phyloP scores from a whole-genome alignment of 2,888 invertebrate genomes.

The Lasius platythorax region DNA sequence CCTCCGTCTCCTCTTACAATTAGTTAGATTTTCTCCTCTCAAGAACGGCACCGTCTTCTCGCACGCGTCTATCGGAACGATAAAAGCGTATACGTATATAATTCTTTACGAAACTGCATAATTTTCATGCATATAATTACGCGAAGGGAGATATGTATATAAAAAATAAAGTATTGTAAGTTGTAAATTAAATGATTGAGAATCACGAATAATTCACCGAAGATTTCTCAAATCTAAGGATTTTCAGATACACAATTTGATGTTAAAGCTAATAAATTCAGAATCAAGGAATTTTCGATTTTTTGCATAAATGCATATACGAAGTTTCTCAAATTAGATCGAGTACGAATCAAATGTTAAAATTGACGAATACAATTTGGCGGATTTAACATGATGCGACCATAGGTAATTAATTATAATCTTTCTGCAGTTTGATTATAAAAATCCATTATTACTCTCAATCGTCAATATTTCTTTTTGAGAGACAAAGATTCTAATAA shows the following conservation, averaged over 20 bases:
- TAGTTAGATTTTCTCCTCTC: conserved; percentile 39
- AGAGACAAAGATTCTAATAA: background rate
- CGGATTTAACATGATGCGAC: background rate
- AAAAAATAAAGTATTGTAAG: background rate
- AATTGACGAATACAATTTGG: too few species aligned
- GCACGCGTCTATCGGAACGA: background rate
- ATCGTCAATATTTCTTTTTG: background rate
- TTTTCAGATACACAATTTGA: background rate
- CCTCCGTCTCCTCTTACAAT: conserved; percentile 5
- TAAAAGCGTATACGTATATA: background rate
- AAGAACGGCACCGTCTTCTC: background rate
- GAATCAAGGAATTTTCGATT: background rate
- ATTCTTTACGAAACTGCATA: background rate
- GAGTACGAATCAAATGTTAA: background rate
- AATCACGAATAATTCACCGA: background rate
- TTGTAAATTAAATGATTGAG: background rate
- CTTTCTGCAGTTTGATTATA: background rate
- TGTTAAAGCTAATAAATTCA: background rate
- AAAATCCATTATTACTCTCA: background rate
- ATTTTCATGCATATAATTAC: background rate
- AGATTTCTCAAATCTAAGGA: background rate
- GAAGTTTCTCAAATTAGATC: background rate
- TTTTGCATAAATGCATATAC: background rate
- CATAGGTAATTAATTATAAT: too few species aligned
- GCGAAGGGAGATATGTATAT: too few species aligned